Conservation (phyloP, 2,888 invertebrate species). For the Melanchra persicariae region DNA sequence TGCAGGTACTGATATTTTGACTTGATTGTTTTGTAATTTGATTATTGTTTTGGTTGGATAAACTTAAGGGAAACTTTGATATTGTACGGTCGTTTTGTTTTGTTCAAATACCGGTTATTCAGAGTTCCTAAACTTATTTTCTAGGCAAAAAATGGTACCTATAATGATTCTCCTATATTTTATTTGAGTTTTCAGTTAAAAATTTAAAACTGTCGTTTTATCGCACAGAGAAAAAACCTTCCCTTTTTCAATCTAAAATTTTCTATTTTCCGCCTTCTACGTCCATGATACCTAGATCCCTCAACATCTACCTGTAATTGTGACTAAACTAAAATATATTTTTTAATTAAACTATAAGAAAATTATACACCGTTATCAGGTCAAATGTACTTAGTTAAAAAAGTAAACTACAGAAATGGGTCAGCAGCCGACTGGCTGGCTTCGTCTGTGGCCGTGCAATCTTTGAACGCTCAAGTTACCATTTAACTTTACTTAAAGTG, state of each 20-base stretch:
- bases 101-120: background rate
- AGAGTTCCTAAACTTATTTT: no score
- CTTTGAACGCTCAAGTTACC: conserved; percentile 41
- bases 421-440: conserved; percentile 31
- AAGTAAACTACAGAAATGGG: conserved; percentile 47
- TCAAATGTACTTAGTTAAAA: conserved; percentile 40
- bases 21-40: background rate
- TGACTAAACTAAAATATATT: no score
- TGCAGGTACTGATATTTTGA: background rate
- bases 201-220: no score
- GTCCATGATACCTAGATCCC: no score
- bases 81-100: background rate
- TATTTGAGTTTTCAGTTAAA: no score
- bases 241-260: no score
- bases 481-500: conserved; percentile 36
- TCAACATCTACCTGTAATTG: no score
- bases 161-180: no score
- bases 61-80: background rate
- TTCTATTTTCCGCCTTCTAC: no score
- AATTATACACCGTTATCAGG: conserved; percentile 23
- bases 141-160: no score
- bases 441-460: conserved; percentile 21
- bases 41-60: background rate
- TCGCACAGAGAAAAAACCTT: no score
- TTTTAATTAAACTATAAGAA: background rate